Conservation (phyloP, 1,140 invertebrate genomes). For the Contarinia nasturtii region DNA sequence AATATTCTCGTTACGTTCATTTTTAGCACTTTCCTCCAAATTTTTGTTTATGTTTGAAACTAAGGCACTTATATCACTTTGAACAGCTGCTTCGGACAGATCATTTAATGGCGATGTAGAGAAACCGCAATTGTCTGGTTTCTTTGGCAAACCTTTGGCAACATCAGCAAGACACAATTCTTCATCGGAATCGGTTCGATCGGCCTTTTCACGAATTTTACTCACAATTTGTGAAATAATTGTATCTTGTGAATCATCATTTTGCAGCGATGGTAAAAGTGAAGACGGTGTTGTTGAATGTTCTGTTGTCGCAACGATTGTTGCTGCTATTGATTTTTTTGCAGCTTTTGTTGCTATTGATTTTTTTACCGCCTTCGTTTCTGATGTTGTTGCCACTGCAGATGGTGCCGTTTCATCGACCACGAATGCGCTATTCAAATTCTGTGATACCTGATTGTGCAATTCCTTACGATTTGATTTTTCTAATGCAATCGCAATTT, state of each 20-base stretch:
- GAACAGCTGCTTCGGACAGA: neutral
- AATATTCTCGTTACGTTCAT: no score
- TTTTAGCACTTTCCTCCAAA: no score
- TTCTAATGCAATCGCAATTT: no score
- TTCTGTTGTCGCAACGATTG: neutral
- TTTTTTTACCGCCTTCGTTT: conserved; percentile 4
- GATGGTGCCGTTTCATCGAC: no score
- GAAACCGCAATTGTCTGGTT: conserved; percentile 3
- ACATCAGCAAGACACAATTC: conserved; percentile 22
- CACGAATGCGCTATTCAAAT: no score
- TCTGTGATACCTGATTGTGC: no score
- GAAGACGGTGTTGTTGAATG: no score
- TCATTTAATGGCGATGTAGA: conserved; percentile 7
- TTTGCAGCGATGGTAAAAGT: neutral
- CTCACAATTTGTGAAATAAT: neutral
- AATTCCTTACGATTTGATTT: no score
- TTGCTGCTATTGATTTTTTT: neutral
- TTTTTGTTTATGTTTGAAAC: neutral
- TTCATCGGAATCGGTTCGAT: conserved; percentile 8
- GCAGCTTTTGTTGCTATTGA: neutral
- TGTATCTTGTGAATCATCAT: conserved; percentile 1
- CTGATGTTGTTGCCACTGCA: neutral
- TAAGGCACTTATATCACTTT: neutral
- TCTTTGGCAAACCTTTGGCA: conserved; percentile 22
- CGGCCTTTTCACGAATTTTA: neutral